Evolutionary conservation across 1,140 invertebrate species (phyloP), one percentile per base, ranked within the genome.

Genomic region (Pseudomyrmex sp.): DNA sequence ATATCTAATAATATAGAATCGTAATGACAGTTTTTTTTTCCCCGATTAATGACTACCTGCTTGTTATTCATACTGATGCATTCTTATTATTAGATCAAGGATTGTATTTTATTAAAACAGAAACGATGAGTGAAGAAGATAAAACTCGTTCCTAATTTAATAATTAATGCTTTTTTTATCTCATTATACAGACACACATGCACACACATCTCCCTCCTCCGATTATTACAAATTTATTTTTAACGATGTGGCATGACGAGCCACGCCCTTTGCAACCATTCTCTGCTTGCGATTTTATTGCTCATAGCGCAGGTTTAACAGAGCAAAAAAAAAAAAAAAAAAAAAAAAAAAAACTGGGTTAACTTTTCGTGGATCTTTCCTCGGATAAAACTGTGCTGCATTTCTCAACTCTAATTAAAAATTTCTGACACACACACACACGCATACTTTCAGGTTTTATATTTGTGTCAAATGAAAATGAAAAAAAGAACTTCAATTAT

Each of bases 271-370:
- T 69, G 56, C 70, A 70, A 75, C 12, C 58, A 44, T 68, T 48
- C 61, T 59, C 46, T 18, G 52, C 58, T 65, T 44, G 23, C 44
- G 63, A 70, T 54, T 84, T 87, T 80, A 88, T 75, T 72, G 69
- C 48, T 56, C 63, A 61, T 83, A 56, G 74, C 76, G 68, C 46
- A 35, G 54, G 68, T 72, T 83, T 74, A 69, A 79, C 59, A 20
- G 73, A 52, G 48, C 59, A 56, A 75, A 62, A 77, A 35, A 35
- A 35, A 35, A 35, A 35, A 35, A 35, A 35, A n/a, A n/a, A n/a
- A n/a, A n/a, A n/a, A n/a, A n/a, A 35, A 35, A 35, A n/a, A n/a
- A n/a, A 88, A 88, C 70, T 89, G 61, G 80, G 75, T 89, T 86
- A 82, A 63, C 62, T 23, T 68, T 84, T 76, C 52, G 48, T 58